phyloP scores from a whole-genome alignment of 2,113 vertebrate species.

The Ictalurus punctatus region DNA sequence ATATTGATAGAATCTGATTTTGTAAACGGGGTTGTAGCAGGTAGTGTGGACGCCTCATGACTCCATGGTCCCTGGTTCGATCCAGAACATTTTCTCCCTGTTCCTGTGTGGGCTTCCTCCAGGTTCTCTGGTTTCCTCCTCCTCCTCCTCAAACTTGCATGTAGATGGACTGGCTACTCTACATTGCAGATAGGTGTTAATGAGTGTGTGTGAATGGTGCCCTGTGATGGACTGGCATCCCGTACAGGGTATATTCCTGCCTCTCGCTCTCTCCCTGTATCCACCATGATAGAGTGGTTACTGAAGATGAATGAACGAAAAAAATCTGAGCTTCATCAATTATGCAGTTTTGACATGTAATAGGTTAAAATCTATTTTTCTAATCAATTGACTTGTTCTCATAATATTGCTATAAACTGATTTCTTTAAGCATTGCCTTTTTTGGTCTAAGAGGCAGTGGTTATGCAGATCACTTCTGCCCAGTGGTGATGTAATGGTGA shows the following conservation, averaged over 20 bases:
- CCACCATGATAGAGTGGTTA: background rate
- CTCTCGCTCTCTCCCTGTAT: background rate
- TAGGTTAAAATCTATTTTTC: background rate
- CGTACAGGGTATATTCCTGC: background rate
- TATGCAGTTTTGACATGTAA: background rate
- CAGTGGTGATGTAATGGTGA: conserved; percentile 23
- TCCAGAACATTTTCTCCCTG: background rate
- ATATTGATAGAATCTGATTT: background rate
- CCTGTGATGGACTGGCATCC: background rate
- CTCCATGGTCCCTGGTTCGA: background rate
- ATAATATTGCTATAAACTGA: background rate
- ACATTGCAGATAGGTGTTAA: background rate
- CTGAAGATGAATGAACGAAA: background rate
- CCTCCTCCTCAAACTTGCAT: background rate
- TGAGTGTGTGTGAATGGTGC: background rate
- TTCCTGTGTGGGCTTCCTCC: background rate
- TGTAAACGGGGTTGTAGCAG: background rate
- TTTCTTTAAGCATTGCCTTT: background rate
- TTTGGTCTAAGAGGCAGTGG: background rate
- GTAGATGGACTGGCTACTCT: background rate
- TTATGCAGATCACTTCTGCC: background rate
- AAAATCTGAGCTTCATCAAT: background rate
- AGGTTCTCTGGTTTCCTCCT: background rate
- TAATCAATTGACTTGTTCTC: background rate
- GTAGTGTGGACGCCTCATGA: background rate